Base-by-base conservation (phyloP, 2,113 vertebrate genomes). In the Tachysurus vachellii region DNA sequence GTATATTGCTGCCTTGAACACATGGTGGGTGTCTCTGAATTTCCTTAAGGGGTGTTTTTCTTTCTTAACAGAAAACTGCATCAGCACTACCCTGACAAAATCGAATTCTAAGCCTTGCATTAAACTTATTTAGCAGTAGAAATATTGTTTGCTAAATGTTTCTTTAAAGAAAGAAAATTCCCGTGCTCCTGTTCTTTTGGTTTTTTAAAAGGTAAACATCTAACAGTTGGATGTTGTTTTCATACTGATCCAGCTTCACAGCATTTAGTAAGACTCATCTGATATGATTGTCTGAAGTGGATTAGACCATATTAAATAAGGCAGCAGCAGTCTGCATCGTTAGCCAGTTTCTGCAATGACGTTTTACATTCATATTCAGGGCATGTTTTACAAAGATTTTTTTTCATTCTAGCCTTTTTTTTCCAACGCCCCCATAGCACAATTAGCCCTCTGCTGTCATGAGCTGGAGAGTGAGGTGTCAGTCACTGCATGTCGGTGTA, bases 401-500 rank as follows among this genome's bases (percentile, higher is more conserved):
- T 85, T 80, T 61, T 44, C 70, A 73, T 80, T 62, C 66, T 36
- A 83, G 19, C n/a, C 80, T 82, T 71, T 73, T 66, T 88, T 83
- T 19, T 21, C 42, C 53, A 84, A 88, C 89, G 56, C 83, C 81
- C 87, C 84, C 80, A 56, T 85, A 89, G 50, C 73, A 88, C 85
- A 92, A 94, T 92, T 90, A 89, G 85, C 75, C 80, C 88, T 88
- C 83, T 86, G 56, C 19, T 89, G 89, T 89, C 84, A 88, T 91
- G 88, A 93, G 87, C 88, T 62, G n/a, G 47, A 86, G 87, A 77
- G 88, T 79, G 86, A 85, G 66, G 81, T 28, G 56, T 90, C 86
- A 86, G 90, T 92, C 89, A 90, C 68, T 88, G 71, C 77, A 56
- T 84, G 88, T 85, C 70, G 42, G 59, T 75, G 57, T 84, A 85